Base-by-base conservation (phyloP, 1,140 invertebrate species). In the Bombus soroeensis region DNA sequence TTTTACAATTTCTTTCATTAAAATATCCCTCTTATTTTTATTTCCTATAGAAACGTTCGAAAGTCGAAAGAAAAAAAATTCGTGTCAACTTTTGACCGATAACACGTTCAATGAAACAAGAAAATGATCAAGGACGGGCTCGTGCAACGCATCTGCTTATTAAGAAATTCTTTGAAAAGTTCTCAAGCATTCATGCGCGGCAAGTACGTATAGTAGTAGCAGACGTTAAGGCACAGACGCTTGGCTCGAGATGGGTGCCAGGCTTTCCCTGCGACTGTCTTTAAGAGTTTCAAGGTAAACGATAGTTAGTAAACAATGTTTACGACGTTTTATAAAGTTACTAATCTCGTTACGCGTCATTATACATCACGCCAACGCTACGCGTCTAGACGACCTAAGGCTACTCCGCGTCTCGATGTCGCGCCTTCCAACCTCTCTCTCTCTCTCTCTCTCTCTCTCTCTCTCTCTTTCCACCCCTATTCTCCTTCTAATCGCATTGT, bases 401-500 rank as follows among this genome's bases (percentile, higher is more conserved):
- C 83, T 85, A 80, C n/a, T 66, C 41, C 41, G 41, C 75, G 74
- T 76, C 75, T 79, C 87, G 78, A 47, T 70, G 22, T 62, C 53
- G 70, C 62, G 79, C 85, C 74, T 83, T 53, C 41, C 39, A 39
- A 13, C 32, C 71, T 18, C 57, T n/a, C 22, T 13, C 57, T 15
- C n/a, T 8, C 71, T n/a, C 71, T 18, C 57, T n/a, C 71, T 18
- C 57, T n/a, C 71, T 18, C 57, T n/a, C 71, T 18, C 57, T n/a
- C 71, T 18, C 57, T n/a, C 22, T 13, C 57, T 15, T 37, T 8
- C 71, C 68, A 3, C 71, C 34, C 62, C 32, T 22, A 64, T 73
- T 81, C 62, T 37, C 57, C 80, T 73, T 86, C 85, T 88, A 88
- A 91, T 91, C 85, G 70, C 90, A 81, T 89, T 87, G 82, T 87